phyloP scores from a whole-genome alignment of 2,888 invertebrate genomes.

The Caenorhabditis wallacei region DNA sequence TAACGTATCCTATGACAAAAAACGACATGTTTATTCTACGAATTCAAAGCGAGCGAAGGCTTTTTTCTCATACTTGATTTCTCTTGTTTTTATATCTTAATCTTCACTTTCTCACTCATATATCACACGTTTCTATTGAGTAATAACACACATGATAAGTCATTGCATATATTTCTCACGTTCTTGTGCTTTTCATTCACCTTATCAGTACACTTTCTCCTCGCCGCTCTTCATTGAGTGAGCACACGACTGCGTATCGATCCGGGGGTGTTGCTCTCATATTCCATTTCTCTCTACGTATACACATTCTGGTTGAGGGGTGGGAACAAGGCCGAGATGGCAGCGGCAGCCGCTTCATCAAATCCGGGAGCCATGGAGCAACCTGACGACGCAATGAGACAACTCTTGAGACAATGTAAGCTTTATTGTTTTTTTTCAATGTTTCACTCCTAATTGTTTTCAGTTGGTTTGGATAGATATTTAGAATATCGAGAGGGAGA shows the following conservation, averaged over 20 bases:
- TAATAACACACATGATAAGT: not conserved
- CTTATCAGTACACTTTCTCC: conserved; percentile 14
- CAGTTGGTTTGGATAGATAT: no score
- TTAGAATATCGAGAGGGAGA: no score
- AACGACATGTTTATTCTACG: not conserved
- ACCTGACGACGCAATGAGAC: not conserved
- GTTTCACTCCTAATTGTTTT: no score
- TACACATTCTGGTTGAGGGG: conserved; percentile 3
- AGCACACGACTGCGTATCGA: conserved; percentile 32
- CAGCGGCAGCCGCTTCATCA: conserved; percentile 16
- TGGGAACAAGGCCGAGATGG: conserved; percentile 22
- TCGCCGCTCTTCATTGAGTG: not conserved
- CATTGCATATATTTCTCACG: conserved; percentile 7
- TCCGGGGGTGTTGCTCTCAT: conserved; percentile 27
- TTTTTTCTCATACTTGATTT: not conserved
- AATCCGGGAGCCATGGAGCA: conserved; percentile 1
- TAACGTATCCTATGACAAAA: not conserved
- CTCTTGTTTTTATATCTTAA: not conserved
- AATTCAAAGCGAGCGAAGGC: not conserved
- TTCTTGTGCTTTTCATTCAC: not conserved
- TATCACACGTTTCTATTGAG: not conserved
- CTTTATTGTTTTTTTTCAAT: not conserved
- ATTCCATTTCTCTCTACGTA: conserved; percentile 1
- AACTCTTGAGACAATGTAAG: not conserved
- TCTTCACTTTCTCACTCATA: not conserved